Evolutionary conservation across 2,113 vertebrate species (phyloP).

Genomic region (Larimichthys crocea): DNA sequence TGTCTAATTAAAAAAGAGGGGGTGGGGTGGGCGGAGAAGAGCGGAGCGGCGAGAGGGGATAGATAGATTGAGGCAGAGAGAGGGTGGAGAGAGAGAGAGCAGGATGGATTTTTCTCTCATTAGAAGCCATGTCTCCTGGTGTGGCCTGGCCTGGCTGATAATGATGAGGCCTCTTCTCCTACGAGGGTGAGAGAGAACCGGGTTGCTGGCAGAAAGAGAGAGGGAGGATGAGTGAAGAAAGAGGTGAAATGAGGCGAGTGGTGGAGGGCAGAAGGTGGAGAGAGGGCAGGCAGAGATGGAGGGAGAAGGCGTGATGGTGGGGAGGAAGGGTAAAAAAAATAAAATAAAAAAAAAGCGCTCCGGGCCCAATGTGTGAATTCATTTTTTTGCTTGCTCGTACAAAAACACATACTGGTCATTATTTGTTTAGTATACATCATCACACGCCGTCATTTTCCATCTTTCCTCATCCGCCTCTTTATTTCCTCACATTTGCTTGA

Average conservation of each 20-base stretch:
- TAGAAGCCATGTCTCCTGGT: conserved; percentile 85
- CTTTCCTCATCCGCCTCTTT: conserved; percentile 2
- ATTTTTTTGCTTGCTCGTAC: background rate
- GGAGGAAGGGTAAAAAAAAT: conserved; percentile 15
- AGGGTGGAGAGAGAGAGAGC: conserved; percentile 49
- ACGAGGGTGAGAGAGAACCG: conserved; percentile 51
- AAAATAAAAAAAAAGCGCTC: background rate
- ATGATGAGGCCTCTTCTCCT: conserved; percentile 80
- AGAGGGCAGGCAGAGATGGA: conserved; percentile 52
- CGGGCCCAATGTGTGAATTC: conserved; percentile 6
- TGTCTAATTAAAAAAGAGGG: conserved; percentile 86
- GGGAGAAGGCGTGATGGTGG: conserved; percentile 20
- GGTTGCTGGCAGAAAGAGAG: conserved; percentile 26
- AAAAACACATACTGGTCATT: background rate
- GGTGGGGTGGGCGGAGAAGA: conserved; percentile 38
- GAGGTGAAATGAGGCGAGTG: conserved; percentile 58
- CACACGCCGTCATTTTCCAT: conserved; percentile 15
- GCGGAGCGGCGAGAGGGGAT: conserved; percentile 39
- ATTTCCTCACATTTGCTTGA: conserved; percentile 22
- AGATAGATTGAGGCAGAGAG: conserved; percentile 75
- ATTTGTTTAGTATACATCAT: conserved; percentile 28
- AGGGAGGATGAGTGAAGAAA: conserved; percentile 32
- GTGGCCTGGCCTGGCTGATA: conserved; percentile 81
- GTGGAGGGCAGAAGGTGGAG: conserved; percentile 59
- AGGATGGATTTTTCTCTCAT: conserved; percentile 87